phyloP scores from a whole-genome alignment of 2,888 invertebrate species.

The Eurytoma californica region DNA sequence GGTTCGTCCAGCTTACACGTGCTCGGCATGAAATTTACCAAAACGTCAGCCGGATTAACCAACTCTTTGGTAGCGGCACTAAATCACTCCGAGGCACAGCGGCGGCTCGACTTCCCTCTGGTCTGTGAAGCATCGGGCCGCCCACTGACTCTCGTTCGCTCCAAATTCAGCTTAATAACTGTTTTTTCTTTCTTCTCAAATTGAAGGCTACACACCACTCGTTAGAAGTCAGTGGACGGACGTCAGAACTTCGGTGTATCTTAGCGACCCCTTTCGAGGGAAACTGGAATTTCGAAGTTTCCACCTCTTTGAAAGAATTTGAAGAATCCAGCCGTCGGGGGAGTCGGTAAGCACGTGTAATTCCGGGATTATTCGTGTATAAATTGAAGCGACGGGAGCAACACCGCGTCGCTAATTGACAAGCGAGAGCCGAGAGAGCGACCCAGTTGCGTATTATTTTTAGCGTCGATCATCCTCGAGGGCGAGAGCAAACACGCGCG shows the following conservation, averaged over 20 bases:
- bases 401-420: slow-evolving; percentile 36
- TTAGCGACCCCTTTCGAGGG: neutral
- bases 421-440: slow-evolving; percentile 22
- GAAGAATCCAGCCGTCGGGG: too few species aligned
- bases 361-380: slow-evolving; percentile 10
- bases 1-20: slow-evolving; percentile 32
- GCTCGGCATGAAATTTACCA: slow-evolving; percentile 43
- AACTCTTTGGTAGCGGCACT: slow-evolving; percentile 12
- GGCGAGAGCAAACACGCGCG: neutral
- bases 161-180: slow-evolving; percentile 15
- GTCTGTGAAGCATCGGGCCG: neutral
- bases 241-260: too few species aligned
- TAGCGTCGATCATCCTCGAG: slow-evolving; percentile 47
- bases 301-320: too few species aligned
- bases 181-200: neutral
- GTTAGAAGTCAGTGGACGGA: too few species aligned
- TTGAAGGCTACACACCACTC: too few species aligned
- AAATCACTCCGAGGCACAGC: slow-evolving; percentile 29
- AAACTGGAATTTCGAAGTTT: too few species aligned
- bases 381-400: slow-evolving; percentile 9
- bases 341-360: neutral
- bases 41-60: slow-evolving; percentile 41
- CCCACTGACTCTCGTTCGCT: neutral
- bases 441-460: slow-evolving; percentile 56
- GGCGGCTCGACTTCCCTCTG: slow-evolving; percentile 20